phyloP scores from a whole-genome alignment of 2,113 vertebrate genomes.

The Chlamydotis undulata region DNA sequence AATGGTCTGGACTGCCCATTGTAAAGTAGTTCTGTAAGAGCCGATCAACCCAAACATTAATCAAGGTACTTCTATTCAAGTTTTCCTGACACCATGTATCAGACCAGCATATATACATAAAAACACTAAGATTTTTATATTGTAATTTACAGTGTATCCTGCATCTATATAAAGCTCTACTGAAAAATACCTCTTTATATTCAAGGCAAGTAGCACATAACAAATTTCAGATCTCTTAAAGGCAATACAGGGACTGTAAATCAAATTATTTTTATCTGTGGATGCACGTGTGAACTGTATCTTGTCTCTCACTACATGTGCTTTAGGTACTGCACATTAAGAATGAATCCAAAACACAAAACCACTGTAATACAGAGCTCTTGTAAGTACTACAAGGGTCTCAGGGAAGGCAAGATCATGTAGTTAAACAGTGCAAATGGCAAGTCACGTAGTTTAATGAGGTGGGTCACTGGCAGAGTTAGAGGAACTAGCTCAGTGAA shows the following conservation, averaged over 20 bases:
- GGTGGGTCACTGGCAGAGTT: background rate
- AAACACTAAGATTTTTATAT: background rate
- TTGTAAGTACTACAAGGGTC: background rate
- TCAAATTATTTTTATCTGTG: background rate
- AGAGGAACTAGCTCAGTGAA: background rate
- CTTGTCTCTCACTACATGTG: background rate
- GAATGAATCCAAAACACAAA: background rate
- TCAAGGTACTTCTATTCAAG: background rate
- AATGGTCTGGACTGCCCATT: background rate
- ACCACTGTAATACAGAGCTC: background rate
- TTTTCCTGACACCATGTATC: background rate
- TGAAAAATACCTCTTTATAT: background rate
- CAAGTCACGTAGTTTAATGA: background rate
- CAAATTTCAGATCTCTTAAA: background rate
- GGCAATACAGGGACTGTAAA: background rate
- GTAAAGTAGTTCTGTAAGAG: background rate
- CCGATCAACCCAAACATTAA: background rate
- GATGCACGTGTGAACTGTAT: background rate
- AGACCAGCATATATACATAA: background rate
- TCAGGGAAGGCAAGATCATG: background rate
- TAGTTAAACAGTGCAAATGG: background rate
- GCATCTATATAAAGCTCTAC: background rate
- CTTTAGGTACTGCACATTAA: background rate
- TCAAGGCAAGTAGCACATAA: background rate
- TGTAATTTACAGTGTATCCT: background rate